Base-by-base conservation (phyloP, 35 echinoderm and acorn worm genomes). In the Lytechinus pictus region DNA sequence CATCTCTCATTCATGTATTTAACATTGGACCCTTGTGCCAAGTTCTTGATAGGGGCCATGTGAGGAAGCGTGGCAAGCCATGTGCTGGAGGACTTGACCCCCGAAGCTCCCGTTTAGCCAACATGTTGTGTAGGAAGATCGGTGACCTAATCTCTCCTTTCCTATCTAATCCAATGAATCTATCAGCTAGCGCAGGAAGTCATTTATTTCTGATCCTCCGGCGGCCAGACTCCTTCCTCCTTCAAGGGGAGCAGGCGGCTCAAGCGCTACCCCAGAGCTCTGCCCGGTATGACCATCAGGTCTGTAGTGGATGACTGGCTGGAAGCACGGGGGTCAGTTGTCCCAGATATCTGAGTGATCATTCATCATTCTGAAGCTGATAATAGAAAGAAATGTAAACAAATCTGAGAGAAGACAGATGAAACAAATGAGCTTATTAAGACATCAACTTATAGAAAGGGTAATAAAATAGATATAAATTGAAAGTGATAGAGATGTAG, bases 121-220 rank as follows among this genome's bases (percentile, higher is more conserved):
- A 79, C 66, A 79, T 79, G 66, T 79, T 79, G 66, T 79, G 16
- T 24, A 79, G 19, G 66, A 79, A 79, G 66, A 27, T 79, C 21
- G 66, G 66, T 79, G 66, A 90, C 10, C 88, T 90, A 90, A 90
- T 90, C 88, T 33, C 88, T 33, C 88, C 52, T 90, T 54, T 54
- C 88, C 88, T 54, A n/a, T 54, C 88, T 90, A 90, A 90, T 90
- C 52, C 88, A 90, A 90, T 90, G 88, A 54, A 90, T 90, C 88
- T 90, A 90, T 90, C 88, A 44, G 28, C 88, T 52, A 90, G 88
- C 14, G 88, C 28, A 90, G 88, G 88, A 90, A 52, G 88, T 90
- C 88, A 90, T 90, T 90, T 54, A 90, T 90, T 90, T 90, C 52
- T 54, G 66, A 79, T 79, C 66, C 66, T 79, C 66, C 66, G 66